These are phyloP conservation scores for Fistularia tabacaria DNA, from an alignment of 2,797 vertebrate species.

Conservation along the genomic window DNA sequence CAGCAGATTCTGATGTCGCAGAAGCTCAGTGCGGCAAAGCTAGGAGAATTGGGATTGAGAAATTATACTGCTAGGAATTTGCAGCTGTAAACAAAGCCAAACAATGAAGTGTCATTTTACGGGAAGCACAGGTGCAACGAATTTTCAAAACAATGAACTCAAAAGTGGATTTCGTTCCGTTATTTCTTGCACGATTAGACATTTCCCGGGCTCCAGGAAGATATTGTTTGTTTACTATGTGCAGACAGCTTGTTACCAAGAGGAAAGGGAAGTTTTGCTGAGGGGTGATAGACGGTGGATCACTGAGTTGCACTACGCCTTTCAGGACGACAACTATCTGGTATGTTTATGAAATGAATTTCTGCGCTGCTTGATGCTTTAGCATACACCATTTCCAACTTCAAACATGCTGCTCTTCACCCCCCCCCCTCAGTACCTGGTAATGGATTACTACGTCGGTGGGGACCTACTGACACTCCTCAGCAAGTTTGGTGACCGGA, in stretches of 20 bases:
- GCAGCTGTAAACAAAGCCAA: no score
- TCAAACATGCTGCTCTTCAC: neutral
- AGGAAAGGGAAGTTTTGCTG: conserved; percentile 84
- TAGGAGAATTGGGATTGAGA: no score
- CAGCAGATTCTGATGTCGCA: no score
- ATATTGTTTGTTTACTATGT: conserved; percentile 1
- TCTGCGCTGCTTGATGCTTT: no score
- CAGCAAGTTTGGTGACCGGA: conserved; percentile 84
- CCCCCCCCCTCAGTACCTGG: conserved; percentile 73
- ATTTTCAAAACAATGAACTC: no score
- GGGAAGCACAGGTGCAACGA: no score
- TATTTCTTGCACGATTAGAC: no score
- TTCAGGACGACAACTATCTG: conserved; percentile 86
- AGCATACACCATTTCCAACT: no score
- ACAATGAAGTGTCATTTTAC: no score
- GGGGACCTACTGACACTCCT: conserved; percentile 86
- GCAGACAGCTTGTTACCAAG: conserved; percentile 84
- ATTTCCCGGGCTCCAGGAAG: no score
- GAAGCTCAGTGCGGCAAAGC: no score
- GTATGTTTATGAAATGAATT: conserved; percentile 51
- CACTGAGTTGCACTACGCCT: conserved; percentile 86
- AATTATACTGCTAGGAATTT: no score
- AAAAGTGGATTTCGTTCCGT: neutral
- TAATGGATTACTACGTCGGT: conserved; percentile 87
- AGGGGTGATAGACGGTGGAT: conserved; percentile 84